Percentiles rank a stretch among this genome's conserved stretches.
Conservation (phyloP, 64 coral and sea anemone species). For the Orbicella faveolata region DNA sequence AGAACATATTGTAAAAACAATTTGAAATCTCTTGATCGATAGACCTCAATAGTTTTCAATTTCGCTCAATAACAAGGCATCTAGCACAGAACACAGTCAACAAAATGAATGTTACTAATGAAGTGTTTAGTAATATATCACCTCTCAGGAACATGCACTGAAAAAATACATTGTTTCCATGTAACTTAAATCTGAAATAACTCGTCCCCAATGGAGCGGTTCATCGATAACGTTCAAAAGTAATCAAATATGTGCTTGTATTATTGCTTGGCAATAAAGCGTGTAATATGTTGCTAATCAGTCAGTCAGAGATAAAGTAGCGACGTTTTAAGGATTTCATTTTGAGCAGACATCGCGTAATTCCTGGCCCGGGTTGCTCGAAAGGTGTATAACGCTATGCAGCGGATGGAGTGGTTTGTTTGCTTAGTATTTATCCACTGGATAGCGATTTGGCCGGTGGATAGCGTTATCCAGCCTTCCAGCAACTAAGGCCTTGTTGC, state of each 20-base stretch:
- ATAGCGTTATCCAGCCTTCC: neutral
- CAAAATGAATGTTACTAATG: neutral
- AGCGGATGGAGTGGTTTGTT: no score
- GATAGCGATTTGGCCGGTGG: neutral
- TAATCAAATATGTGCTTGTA: neutral
- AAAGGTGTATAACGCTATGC: no score
- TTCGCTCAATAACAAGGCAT: slow-evolving; percentile 1
- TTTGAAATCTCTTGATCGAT: neutral
- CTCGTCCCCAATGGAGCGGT: no score
- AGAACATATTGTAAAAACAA: neutral
- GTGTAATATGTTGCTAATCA: no score
- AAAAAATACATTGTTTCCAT: neutral
- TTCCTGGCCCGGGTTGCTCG: no score
- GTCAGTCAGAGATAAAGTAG: no score
- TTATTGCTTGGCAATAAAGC: no score
- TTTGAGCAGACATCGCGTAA: no score
- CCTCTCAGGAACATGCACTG: neutral
- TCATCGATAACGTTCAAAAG: neutral
- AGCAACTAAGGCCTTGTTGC: neutral
- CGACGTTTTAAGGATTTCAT: no score
- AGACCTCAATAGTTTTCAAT: neutral
- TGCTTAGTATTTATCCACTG: neutral
- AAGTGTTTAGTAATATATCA: neutral
- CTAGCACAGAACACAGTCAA: neutral
- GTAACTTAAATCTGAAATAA: no score